These are phyloP conservation scores for Nipponacmea schrenckii DNA, from an alignment of 2,888 invertebrate species.

Conservation along the genomic window DNA sequence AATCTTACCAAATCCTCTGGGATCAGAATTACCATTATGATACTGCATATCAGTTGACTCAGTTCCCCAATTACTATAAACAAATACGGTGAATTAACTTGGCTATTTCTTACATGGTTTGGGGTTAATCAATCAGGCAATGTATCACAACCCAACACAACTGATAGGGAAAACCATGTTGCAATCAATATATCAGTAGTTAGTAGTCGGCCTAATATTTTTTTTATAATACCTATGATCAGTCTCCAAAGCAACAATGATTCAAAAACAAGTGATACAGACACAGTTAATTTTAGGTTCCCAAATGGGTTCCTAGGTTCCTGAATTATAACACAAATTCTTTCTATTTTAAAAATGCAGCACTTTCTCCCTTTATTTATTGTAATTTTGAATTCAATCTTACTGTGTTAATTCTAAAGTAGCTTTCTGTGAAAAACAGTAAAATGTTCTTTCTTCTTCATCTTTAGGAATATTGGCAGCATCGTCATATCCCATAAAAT, in stretches of 20 bases:
- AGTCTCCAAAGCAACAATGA: no score
- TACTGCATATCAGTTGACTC: slow-evolving; percentile 81
- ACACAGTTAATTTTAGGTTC: no score
- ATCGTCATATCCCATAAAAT: slow-evolving; percentile 91
- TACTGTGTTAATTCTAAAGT: slow-evolving; percentile 93
- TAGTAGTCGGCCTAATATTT: no score
- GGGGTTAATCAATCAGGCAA: no score
- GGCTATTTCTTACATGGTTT: background rate
- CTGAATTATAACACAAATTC: background rate
- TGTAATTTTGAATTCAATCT: slow-evolving; percentile 60
- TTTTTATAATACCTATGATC: no score
- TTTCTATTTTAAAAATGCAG: background rate
- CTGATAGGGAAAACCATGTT: no score
- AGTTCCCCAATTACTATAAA: slow-evolving; percentile 92
- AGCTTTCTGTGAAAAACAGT: slow-evolving; percentile 86
- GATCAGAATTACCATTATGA: slow-evolving; percentile 91
- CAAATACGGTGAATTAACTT: slow-evolving; percentile 1
- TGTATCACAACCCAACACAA: no score
- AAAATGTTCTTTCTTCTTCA: slow-evolving; percentile 76
- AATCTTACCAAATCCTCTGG: slow-evolving; percentile 81
- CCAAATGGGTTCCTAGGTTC: no score
- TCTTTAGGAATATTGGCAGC: slow-evolving; percentile 80
- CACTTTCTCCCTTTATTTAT: background rate
- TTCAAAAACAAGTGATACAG: no score
- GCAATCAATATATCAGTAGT: no score